Base-by-base conservation (phyloP, 2,113 vertebrate genomes). In the Gymnorhina tibicen region DNA sequence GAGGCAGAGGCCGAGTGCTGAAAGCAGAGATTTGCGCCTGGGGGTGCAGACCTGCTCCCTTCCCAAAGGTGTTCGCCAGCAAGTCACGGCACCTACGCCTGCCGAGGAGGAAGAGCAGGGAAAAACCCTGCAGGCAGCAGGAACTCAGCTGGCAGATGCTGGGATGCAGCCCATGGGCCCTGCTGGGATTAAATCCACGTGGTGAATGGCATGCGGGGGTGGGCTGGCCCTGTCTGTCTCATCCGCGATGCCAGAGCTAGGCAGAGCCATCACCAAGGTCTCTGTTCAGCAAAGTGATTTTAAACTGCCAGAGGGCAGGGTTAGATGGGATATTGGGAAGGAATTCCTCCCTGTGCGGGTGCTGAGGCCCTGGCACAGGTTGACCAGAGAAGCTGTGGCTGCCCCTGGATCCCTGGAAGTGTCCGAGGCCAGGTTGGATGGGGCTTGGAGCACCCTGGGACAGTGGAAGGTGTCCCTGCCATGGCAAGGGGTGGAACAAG, bases 171-270 rank as follows among this genome's bases (percentile, higher is more conserved):
- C 42, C 10, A 0, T 3, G 16, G 77, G 56, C 73, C 59, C 60
- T 5, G 3, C 33, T 5, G 6, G 66, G 69, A 44, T 82, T 17
- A 28, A 35, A 20, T 19, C 41, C 62, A 16, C 1, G 0, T 1
- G 5, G 28, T 14, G 42, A 37, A 12, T 3, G 32, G 35, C n/a
- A 21, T 3, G 19, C 1, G 10, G 50, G 47, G 24, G 7, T 35
- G 39, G 77, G n/a, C 49, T 20, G 73, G 55, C 23, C 28, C 13
- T 0, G 35, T 7, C 26, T 72, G 60, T 22, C 33, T 19, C 42
- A 30, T 13, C 33, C 1, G 0, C 2, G 28, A 10, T 33, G 50
- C 39, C 0, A 0, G 50, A 72, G 85, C 28, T 1, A 1, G 39
- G 70, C 58, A 60, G 89, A 84, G 49, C 53, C 85, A 22, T 2